phyloP scores from a whole-genome alignment of 2,888 invertebrate species.

The Eristalis intricaria region DNA sequence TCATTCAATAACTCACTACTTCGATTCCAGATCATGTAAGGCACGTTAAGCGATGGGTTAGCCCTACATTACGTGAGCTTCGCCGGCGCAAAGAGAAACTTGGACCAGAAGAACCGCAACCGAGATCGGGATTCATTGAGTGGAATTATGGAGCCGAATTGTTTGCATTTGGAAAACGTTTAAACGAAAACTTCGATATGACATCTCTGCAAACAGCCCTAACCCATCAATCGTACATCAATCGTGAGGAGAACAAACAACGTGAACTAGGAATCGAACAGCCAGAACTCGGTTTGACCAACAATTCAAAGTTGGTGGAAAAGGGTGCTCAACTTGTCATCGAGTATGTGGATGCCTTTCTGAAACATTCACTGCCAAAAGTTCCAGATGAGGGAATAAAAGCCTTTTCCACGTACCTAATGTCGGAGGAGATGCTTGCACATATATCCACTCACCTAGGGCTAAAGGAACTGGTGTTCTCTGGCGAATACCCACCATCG shows the following conservation, averaged over 20 bases:
- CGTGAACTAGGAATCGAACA: conserved; percentile 87
- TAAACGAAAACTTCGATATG: conserved; percentile 91
- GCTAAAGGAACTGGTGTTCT: conserved; percentile 90
- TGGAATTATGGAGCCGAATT: conserved; percentile 95
- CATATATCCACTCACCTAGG: conserved; percentile 89
- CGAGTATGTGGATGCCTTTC: conserved; percentile 85
- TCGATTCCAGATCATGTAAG: conserved; percentile 65
- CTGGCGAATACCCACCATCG: conserved; percentile 85
- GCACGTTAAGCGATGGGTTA: conserved; percentile 84
- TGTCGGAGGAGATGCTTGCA: conserved; percentile 86
- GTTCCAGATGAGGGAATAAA: conserved; percentile 90
- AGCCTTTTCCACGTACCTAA: conserved; percentile 85
- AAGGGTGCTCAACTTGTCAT: conserved; percentile 87
- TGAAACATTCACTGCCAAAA: conserved; percentile 87
- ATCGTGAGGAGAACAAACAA: conserved; percentile 86
- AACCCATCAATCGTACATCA: conserved; percentile 89
- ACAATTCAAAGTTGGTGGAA: conserved; percentile 87
- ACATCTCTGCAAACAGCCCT: conserved; percentile 89
- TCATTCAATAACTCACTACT: not conserved
- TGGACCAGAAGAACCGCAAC: conserved; percentile 83
- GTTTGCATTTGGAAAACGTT: conserved; percentile 92
- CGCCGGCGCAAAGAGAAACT: conserved; percentile 84
- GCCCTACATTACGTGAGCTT: conserved; percentile 86
- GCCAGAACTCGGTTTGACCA: conserved; percentile 83
- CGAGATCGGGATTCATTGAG: conserved; percentile 86